Percentiles rank a stretch among this genome's conserved stretches.
phyloP scores from a whole-genome alignment of 2,113 vertebrate species.

The Zosterops japonicus region DNA sequence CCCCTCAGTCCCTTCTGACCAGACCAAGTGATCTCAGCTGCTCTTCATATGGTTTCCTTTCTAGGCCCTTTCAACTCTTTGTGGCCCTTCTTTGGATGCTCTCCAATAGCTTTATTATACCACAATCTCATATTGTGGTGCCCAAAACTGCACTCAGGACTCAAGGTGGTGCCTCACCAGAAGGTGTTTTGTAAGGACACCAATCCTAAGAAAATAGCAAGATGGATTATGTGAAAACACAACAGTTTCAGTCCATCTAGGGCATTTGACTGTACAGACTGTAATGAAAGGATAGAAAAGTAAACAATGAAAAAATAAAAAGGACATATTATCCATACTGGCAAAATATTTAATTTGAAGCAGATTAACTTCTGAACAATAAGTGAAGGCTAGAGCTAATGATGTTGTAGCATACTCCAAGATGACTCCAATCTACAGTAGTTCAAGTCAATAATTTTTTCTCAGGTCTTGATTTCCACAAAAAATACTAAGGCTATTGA shows the following conservation, averaged over 20 bases:
- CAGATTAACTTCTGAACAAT: neutral
- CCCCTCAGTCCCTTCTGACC: neutral
- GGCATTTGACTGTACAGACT: neutral
- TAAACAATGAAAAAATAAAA: neutral
- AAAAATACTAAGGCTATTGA: neutral
- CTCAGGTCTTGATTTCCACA: neutral
- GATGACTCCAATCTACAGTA: neutral
- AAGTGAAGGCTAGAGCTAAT: accelerated
- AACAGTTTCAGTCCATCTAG: neutral
- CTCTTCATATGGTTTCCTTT: neutral
- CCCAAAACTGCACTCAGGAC: neutral
- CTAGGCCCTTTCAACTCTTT: neutral
- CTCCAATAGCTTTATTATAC: neutral
- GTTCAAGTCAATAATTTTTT: neutral
- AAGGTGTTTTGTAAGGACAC: no score
- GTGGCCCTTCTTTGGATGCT: neutral
- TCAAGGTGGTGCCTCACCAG: neutral
- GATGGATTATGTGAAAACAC: neutral
- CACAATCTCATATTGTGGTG: neutral
- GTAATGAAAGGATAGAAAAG: neutral
- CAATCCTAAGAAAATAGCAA: accelerated
- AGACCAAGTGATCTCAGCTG: neutral
- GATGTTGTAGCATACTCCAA: neutral
- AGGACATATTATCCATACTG: neutral
- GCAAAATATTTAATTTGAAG: neutral